A percentile compares a stretch with the other conserved stretches of the same genome.
These are phyloP conservation scores for Melangyna quadrimaculata DNA, from an alignment of 2,888 invertebrate species.

Conservation along the genomic window DNA sequence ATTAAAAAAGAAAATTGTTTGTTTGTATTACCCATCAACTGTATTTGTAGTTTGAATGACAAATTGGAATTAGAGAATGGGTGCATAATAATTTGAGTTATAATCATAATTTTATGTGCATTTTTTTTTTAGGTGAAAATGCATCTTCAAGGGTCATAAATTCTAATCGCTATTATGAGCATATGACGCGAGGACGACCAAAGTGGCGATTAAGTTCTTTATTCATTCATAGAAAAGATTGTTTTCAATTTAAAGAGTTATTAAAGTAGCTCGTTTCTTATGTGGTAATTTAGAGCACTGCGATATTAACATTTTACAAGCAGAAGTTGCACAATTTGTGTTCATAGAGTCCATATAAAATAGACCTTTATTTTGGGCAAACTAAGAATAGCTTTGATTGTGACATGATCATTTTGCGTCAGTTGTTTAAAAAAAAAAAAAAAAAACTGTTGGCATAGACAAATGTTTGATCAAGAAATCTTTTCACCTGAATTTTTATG, in stretches of 20 bases:
- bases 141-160: background rate
- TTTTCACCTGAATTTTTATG: too few relatives aligned
- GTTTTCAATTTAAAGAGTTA: too few relatives aligned
- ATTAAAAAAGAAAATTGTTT: background rate
- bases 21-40: background rate
- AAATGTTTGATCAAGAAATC: too few relatives aligned
- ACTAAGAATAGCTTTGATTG: too few relatives aligned
- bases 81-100: background rate
- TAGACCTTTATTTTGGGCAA: too few relatives aligned
- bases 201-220: background rate
- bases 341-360: too few relatives aligned
- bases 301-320: background rate
- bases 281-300: background rate
- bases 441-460: too few relatives aligned
- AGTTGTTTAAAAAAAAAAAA: too few relatives aligned
- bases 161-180: background rate
- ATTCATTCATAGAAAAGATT: background rate
- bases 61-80: background rate
- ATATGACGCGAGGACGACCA: background rate
- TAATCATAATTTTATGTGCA: background rate
- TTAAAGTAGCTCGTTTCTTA: background rate
- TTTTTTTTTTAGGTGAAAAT: background rate
- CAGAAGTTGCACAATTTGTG: background rate
- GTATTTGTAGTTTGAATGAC: background rate
- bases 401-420: too few relatives aligned